phyloP scores from a whole-genome alignment of 1,140 invertebrate genomes.

The Berghia stephanieae region DNA sequence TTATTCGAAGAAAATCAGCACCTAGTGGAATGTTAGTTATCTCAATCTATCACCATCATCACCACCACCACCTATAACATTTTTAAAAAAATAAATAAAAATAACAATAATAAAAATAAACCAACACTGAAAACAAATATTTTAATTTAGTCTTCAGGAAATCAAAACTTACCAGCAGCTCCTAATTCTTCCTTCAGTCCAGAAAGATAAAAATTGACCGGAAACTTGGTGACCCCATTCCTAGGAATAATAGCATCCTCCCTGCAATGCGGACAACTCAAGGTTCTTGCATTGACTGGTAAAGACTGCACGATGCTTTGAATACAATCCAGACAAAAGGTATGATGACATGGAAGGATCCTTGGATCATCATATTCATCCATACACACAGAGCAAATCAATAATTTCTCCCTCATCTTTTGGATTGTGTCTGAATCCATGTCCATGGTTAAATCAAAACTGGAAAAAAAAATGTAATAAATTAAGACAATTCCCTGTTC shows the following conservation, averaged over 20 bases:
- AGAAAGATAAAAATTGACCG: constrained; percentile 59
- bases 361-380: constrained; percentile 59
- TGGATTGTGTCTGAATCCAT: constrained; percentile 58
- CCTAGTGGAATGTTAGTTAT: no score
- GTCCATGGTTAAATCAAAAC: no score
- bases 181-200: constrained; percentile 60
- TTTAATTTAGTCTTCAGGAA: no score
- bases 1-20: no score
- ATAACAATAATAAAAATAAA: no score
- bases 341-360: constrained; percentile 58
- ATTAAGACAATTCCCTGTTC: no score
- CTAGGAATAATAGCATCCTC: constrained; percentile 54
- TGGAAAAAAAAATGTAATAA: no score
- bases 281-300: constrained; percentile 50
- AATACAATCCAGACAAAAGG: constrained; percentile 55
- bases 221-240: constrained; percentile 54
- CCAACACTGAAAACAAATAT: no score
- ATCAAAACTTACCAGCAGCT: constrained; percentile 30
- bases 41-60: no score
- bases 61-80: no score
- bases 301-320: constrained; percentile 48
- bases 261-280: constrained; percentile 57
- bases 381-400: constrained; percentile 60
- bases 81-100: no score
- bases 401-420: constrained; percentile 49